These are phyloP conservation scores for Azemiops feae DNA, from an alignment of 2,113 vertebrate genomes.

Conservation along the genomic window DNA sequence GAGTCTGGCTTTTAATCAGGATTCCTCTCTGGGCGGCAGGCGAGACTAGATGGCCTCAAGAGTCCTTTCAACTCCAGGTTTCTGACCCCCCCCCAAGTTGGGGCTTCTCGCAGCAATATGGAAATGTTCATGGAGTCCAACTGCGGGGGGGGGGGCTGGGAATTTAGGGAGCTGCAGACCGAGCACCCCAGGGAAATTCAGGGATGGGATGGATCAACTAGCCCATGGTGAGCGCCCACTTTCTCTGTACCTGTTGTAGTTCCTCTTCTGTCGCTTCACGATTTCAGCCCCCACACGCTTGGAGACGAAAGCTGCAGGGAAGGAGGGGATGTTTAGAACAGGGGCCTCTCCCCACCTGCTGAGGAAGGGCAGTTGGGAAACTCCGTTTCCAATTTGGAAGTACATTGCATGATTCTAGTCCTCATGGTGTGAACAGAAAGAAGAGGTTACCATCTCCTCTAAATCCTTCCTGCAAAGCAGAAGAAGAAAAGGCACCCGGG, in stretches of 20 bases:
- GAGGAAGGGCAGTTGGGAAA: background rate
- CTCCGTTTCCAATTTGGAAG: background rate
- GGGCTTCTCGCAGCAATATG: background rate
- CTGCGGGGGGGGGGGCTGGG: background rate
- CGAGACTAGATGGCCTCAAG: background rate
- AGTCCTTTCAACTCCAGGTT: background rate
- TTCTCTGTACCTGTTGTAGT: slow-evolving; percentile 23
- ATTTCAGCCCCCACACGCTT: slow-evolving; percentile 55
- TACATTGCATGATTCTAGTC: background rate
- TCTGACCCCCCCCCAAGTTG: background rate
- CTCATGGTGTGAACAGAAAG: background rate
- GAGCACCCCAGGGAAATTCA: background rate
- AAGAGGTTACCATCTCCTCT: no score
- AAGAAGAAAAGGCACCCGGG: rapidly evolving
- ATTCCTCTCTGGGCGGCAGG: background rate
- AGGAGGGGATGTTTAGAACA: background rate
- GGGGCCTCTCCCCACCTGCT: background rate
- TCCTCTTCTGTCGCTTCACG: slow-evolving; percentile 55
- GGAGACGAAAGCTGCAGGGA: slow-evolving; percentile 67
- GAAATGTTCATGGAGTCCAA: background rate
- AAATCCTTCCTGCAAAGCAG: background rate
- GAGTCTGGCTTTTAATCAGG: background rate
- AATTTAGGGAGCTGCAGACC: background rate
- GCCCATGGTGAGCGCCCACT: rapidly evolving
- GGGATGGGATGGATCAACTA: background rate